Evolutionary conservation across 2,888 invertebrate genomes (phyloP).

Genomic region (Leptinotarsa rubiginosa): DNA sequence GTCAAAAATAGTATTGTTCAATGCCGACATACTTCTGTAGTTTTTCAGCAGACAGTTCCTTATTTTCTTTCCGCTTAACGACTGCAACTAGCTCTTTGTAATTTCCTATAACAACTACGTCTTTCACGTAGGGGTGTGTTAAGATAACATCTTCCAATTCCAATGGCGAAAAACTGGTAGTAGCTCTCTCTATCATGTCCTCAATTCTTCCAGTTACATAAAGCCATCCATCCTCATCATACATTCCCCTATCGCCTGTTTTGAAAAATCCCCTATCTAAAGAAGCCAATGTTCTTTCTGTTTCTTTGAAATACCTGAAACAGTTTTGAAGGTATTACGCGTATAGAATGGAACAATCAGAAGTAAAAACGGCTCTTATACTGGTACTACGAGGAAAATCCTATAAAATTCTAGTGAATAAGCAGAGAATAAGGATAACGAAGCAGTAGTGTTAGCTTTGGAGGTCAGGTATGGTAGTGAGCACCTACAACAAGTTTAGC

Average conservation of each 20-base stretch:
- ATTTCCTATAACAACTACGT: conserved; percentile 54
- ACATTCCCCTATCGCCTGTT: conserved; percentile 59
- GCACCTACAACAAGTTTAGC: no score
- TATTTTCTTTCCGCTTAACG: conserved; percentile 49
- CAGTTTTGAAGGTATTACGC: not conserved
- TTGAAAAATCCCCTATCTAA: conserved; percentile 56
- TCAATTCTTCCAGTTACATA: conserved; percentile 57
- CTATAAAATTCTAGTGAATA: no score
- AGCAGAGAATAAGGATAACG: no score
- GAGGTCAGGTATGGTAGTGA: no score
- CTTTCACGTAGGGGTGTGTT: conserved; percentile 54
- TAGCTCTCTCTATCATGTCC: conserved; percentile 51
- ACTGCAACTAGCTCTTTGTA: conserved; percentile 53
- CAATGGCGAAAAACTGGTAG: conserved; percentile 45
- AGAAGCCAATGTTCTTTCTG: conserved; percentile 41
- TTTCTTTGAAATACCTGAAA: conserved; percentile 58
- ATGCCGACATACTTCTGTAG: conserved; percentile 48
- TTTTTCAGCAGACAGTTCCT: conserved; percentile 45
- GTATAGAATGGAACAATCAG: not conserved
- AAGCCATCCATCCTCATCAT: conserved; percentile 57
- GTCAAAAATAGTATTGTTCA: not conserved
- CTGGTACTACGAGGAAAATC: no score
- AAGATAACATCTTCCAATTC: conserved; percentile 57
- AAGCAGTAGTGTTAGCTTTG: no score
- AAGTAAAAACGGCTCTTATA: no score